phyloP scores from a whole-genome alignment of 2,888 invertebrate genomes.

The Dexiosoma caninum region DNA sequence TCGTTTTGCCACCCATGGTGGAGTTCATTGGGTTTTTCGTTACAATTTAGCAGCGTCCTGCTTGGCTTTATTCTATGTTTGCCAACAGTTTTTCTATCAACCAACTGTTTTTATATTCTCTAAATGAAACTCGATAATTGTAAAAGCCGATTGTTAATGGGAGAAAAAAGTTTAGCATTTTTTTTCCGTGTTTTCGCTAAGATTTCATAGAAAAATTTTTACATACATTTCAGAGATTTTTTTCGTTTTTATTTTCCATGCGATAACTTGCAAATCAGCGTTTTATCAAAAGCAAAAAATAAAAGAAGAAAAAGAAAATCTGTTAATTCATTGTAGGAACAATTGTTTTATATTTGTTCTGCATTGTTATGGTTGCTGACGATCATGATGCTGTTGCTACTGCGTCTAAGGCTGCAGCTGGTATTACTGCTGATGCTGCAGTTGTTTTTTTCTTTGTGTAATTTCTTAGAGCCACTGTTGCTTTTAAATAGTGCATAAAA shows the following conservation, averaged over 20 bases:
- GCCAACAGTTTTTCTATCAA: background rate
- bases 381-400: background rate
- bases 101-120: conserved; percentile 25
- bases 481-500: conserved; percentile 73
- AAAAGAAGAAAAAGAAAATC: conserved; percentile 3
- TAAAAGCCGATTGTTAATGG: conserved; percentile 42
- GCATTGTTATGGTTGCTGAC: conserved; percentile 29
- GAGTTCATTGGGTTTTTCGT: conserved; percentile 68
- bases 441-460: too few species aligned
- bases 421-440: background rate
- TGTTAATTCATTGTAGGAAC: conserved; percentile 56
- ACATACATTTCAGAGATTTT: background rate
- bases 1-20: conserved; percentile 70
- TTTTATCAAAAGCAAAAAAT: conserved; percentile 20
- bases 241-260: background rate
- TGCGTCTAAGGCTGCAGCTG: background rate
- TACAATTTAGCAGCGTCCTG: conserved; percentile 37
- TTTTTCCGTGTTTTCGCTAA: background rate
- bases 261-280: conserved; percentile 32
- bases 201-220: conserved; percentile 35
- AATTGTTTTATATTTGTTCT: conserved; percentile 50
- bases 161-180: conserved; percentile 22
- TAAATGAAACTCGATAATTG: conserved; percentile 56
- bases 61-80: background rate
- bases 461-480: conserved; percentile 22